Evolutionary conservation across 2,113 vertebrate species (phyloP).

Genomic region (Acrocephalus arundinaceus): DNA sequence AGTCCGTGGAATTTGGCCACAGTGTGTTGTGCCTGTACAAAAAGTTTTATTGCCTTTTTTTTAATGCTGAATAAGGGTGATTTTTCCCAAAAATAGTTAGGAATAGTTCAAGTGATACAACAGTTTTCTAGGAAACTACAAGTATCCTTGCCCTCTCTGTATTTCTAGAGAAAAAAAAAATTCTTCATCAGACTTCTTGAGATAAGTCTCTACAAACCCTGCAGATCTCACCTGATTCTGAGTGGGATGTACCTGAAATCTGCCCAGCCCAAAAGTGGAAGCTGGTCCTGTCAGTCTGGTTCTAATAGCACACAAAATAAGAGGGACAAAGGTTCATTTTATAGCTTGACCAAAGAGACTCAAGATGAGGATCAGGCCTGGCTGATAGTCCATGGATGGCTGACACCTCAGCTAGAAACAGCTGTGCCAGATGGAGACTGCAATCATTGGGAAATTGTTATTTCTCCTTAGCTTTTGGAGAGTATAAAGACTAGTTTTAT

Average conservation of each 20-base stretch:
- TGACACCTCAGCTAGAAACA: neutral
- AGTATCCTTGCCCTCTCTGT: neutral
- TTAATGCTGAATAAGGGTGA: neutral
- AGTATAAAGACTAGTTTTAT: neutral
- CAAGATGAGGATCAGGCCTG: neutral
- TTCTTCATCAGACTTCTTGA: neutral
- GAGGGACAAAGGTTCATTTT: neutral
- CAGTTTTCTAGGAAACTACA: neutral
- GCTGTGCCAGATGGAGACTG: neutral
- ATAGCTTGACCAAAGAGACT: neutral
- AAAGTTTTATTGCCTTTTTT: neutral
- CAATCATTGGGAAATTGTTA: neutral
- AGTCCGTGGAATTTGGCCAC: neutral
- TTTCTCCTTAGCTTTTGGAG: neutral
- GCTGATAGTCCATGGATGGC: neutral
- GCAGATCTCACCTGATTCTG: neutral
- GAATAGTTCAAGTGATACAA: neutral
- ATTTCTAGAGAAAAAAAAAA: neutral
- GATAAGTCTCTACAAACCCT: neutral
- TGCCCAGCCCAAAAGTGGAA: neutral
- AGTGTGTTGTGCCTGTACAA: rapidly evolving
- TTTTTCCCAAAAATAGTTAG: neutral
- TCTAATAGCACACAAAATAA: neutral
- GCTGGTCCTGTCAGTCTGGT: neutral
- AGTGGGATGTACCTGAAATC: neutral